Evolutionary conservation across 2,888 invertebrate species (phyloP).

Genomic region (Dolichomitus sp.): DNA sequence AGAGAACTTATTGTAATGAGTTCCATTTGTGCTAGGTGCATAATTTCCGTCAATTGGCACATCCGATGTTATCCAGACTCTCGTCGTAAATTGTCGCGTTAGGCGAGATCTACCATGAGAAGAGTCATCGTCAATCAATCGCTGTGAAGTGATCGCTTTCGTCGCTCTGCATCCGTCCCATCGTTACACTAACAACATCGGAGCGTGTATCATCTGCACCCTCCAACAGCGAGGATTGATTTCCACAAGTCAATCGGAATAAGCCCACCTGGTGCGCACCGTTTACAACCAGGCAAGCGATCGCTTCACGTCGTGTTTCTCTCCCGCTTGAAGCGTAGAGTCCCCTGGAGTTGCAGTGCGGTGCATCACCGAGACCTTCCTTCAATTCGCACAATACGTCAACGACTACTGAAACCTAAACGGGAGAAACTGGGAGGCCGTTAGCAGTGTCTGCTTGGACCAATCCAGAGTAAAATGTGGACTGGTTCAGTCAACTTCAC

Average conservation of each 20-base stretch:
- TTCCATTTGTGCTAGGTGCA: neutral
- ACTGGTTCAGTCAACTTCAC: slow-evolving; percentile 25
- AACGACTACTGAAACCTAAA: neutral
- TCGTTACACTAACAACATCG: slow-evolving; percentile 33
- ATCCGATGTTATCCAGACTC: neutral
- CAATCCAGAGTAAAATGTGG: neutral
- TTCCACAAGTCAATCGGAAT: slow-evolving; percentile 65
- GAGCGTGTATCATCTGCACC: slow-evolving; percentile 32
- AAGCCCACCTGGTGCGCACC: slow-evolving; percentile 69
- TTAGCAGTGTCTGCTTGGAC: neutral
- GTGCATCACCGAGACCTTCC: neutral
- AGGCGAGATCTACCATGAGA: neutral
- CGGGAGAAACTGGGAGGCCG: slow-evolving; percentile 8
- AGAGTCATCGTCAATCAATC: slow-evolving; percentile 53
- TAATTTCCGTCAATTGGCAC: neutral
- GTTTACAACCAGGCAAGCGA: slow-evolving; percentile 55
- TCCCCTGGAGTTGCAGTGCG: neutral
- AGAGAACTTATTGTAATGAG: too few species aligned
- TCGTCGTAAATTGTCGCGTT: slow-evolving; percentile 7
- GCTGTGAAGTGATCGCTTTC: slow-evolving; percentile 23
- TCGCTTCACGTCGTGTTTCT: slow-evolving; percentile 34
- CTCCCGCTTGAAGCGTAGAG: neutral
- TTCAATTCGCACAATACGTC: neutral
- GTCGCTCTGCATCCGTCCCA: slow-evolving; percentile 24
- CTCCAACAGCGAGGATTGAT: slow-evolving; percentile 59